These are phyloP conservation scores for Echinops telfairi DNA, from an alignment of 2,113 vertebrate genomes.

Conservation along the genomic window DNA sequence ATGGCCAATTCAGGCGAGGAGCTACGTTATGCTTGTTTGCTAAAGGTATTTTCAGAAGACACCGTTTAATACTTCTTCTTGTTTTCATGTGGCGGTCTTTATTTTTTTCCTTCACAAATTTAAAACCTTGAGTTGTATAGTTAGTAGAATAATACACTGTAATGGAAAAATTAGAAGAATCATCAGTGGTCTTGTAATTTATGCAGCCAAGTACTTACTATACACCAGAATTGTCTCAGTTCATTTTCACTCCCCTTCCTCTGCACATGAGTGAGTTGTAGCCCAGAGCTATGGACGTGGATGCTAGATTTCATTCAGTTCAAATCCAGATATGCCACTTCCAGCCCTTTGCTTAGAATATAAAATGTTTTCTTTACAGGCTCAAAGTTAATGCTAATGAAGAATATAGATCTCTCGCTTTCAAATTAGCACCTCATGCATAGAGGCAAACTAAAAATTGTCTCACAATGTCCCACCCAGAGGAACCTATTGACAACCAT, in stretches of 20 bases:
- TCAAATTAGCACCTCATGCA: neutral
- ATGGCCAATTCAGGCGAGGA: neutral
- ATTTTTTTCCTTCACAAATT: neutral
- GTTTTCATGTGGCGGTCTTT: neutral
- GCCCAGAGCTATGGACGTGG: neutral
- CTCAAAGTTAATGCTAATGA: neutral
- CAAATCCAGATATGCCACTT: neutral
- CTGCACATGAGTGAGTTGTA: neutral
- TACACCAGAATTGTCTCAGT: neutral
- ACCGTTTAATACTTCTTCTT: neutral
- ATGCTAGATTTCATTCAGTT: neutral
- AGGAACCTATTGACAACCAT: conserved; percentile 10
- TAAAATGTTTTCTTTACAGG: neutral
- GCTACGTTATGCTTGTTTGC: neutral
- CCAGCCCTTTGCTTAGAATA: neutral
- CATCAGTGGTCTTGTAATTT: conserved; percentile 13
- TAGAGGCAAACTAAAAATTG: conserved; percentile 28
- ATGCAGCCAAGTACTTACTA: neutral
- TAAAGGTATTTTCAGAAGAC: neutral
- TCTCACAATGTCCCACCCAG: conserved; percentile 32
- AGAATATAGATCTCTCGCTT: conserved; percentile 14
- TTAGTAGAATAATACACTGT: neutral
- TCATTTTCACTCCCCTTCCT: neutral
- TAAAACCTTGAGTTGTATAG: conserved; percentile 51
- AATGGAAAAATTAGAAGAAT: conserved; percentile 10